phyloP scores from a whole-genome alignment of 2,113 vertebrate genomes.

The Alces alces region DNA sequence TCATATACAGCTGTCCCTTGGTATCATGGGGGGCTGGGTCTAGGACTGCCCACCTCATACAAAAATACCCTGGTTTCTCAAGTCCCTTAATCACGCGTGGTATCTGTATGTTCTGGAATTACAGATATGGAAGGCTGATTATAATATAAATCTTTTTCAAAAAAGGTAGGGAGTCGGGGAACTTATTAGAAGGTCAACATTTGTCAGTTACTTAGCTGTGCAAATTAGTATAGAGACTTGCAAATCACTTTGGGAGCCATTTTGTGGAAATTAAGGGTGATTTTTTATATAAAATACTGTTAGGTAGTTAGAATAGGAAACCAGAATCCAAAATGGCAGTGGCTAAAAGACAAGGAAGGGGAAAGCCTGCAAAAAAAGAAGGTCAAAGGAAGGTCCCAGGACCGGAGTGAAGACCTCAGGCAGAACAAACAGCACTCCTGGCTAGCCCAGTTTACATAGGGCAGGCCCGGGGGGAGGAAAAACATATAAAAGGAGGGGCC shows the following conservation, averaged over 20 bases:
- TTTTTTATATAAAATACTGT: not conserved
- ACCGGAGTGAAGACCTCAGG: too few relatives aligned
- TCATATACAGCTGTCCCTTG: not conserved
- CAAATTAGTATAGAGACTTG: not conserved
- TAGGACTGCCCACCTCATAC: not conserved
- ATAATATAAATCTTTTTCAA: not conserved
- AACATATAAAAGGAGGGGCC: too few relatives aligned
- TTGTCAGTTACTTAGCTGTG: not conserved
- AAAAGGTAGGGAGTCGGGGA: not conserved
- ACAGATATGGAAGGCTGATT: not conserved
- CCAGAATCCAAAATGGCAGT: too few relatives aligned
- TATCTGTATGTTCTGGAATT: not conserved
- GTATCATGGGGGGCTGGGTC: not conserved
- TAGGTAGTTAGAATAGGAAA: too few relatives aligned
- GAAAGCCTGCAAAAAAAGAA: too few relatives aligned
- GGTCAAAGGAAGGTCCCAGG: too few relatives aligned
- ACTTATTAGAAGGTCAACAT: not conserved
- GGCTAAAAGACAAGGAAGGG: too few relatives aligned
- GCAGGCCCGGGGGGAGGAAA: too few relatives aligned
- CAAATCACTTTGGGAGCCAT: not conserved
- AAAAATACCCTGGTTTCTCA: not conserved
- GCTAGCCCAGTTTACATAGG: too few relatives aligned
- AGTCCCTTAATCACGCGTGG: not conserved
- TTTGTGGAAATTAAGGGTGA: not conserved
- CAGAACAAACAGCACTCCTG: too few relatives aligned